These are phyloP conservation scores for Stramonita haemastoma DNA, from an alignment of 2,888 invertebrate species.

Conservation along the genomic window DNA sequence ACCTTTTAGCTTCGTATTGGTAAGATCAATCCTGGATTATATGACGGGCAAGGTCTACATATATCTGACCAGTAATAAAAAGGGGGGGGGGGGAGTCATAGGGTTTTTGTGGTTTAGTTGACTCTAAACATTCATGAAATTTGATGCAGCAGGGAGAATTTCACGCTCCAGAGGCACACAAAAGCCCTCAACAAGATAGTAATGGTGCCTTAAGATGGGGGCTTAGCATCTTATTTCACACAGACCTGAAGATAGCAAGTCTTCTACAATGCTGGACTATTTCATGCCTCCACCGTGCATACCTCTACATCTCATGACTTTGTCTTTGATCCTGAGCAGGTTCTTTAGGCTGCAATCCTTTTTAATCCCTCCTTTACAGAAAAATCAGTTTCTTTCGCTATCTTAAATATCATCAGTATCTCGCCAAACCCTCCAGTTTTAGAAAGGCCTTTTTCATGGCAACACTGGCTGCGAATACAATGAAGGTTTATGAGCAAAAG, in stretches of 20 bases:
- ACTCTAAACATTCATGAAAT: not conserved
- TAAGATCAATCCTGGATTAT: too few relatives aligned
- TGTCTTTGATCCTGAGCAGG: too few relatives aligned
- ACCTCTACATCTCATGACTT: not conserved
- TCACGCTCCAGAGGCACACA: not conserved
- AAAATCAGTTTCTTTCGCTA: not conserved
- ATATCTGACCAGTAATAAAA: too few relatives aligned
- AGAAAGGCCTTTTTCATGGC: not conserved
- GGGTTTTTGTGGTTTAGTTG: too few relatives aligned
- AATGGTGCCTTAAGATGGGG: not conserved
- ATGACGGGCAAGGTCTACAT: too few relatives aligned
- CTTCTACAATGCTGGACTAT: not conserved
- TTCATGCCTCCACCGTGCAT: constrained; percentile 2
- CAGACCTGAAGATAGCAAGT: not conserved
- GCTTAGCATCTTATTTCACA: constrained; percentile 25
- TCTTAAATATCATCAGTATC: constrained; percentile 4
- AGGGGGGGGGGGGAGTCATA: too few relatives aligned
- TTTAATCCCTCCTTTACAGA: not conserved
- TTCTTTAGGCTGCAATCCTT: not conserved
- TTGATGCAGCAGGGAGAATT: not conserved
- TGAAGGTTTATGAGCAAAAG: not conserved
- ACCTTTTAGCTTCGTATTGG: too few relatives aligned
- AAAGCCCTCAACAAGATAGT: not conserved
- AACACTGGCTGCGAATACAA: constrained; percentile 3
- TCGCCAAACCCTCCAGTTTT: not conserved